These are phyloP conservation scores for Drosophila emarginata DNA, from an alignment of 2,888 invertebrate species.

Conservation along the genomic window DNA sequence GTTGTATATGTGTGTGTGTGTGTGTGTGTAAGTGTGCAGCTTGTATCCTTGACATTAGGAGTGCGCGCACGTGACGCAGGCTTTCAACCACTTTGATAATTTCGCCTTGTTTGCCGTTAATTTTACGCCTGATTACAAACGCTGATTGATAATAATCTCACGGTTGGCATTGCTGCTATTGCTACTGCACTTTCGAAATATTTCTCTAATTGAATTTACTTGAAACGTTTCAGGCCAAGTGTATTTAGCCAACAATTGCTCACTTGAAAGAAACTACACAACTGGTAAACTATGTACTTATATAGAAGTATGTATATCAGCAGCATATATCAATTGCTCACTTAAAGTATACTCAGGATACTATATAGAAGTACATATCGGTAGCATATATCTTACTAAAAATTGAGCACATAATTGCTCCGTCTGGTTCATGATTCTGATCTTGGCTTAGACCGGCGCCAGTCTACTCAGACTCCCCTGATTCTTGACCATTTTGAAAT, in stretches of 20 bases:
- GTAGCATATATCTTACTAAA: conserved; percentile 34
- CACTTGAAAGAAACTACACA: conserved; percentile 46
- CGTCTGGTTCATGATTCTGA: conserved; percentile 32
- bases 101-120: conserved; percentile 64
- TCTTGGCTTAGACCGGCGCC: conserved; percentile 67
- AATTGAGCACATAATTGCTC: conserved; percentile 66
- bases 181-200: neutral
- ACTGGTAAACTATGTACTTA: neutral
- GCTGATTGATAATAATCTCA: conserved; percentile 75
- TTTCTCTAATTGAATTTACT: conserved; percentile 30
- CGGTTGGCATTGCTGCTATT: conserved; percentile 40
- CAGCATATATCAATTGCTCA: conserved; percentile 33
- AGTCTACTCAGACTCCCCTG: conserved; percentile 43
- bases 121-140: conserved; percentile 73
- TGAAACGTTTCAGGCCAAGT: conserved; percentile 44
- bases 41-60: conserved; percentile 69
- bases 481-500: conserved; percentile 27
- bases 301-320: conserved; percentile 8
- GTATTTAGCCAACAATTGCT: conserved; percentile 60
- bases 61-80: conserved; percentile 68
- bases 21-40: neutral
- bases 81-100: conserved; percentile 72
- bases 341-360: neutral
- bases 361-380: neutral
- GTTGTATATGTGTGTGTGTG: neutral